phyloP scores from a whole-genome alignment of 2,797 vertebrate genomes.

The Sebastes hubbsi region DNA sequence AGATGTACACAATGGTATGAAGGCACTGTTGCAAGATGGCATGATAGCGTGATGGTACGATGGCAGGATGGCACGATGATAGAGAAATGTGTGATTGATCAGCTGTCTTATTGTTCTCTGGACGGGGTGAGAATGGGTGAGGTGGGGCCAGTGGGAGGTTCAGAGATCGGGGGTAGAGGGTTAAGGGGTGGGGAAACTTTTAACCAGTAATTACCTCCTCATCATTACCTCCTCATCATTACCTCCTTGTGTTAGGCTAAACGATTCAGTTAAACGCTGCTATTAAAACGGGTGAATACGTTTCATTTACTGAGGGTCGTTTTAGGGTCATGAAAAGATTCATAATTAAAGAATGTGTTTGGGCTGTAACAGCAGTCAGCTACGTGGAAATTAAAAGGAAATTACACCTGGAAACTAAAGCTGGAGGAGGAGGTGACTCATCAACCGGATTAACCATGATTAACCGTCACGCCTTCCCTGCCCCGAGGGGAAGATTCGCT shows the following conservation, averaged over 20 bases:
- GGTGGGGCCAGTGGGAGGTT: too few relatives aligned
- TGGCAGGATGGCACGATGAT: too few relatives aligned
- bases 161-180: too few relatives aligned
- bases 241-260: not conserved
- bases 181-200: not conserved
- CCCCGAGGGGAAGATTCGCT: not conserved
- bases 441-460: not conserved
- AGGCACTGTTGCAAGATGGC: not conserved
- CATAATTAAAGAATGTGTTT: not conserved
- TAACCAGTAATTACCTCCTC: not conserved
- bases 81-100: not conserved
- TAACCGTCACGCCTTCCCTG: not conserved
- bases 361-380: not conserved
- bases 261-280: not conserved
- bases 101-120: too few relatives aligned
- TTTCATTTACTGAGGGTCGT: not conserved
- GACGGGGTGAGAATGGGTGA: too few relatives aligned
- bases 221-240: not conserved
- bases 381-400: not conserved
- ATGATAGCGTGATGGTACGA: not conserved
- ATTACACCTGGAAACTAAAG: not conserved
- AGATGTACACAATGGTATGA: not conserved
- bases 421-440: not conserved
- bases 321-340: not conserved
- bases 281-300: too few relatives aligned